A percentile compares a stretch with the other conserved stretches of the same genome.
These are phyloP conservation scores for Crotalus adamanteus DNA, from an alignment of 2,797 vertebrate genomes.

Conservation along the genomic window DNA sequence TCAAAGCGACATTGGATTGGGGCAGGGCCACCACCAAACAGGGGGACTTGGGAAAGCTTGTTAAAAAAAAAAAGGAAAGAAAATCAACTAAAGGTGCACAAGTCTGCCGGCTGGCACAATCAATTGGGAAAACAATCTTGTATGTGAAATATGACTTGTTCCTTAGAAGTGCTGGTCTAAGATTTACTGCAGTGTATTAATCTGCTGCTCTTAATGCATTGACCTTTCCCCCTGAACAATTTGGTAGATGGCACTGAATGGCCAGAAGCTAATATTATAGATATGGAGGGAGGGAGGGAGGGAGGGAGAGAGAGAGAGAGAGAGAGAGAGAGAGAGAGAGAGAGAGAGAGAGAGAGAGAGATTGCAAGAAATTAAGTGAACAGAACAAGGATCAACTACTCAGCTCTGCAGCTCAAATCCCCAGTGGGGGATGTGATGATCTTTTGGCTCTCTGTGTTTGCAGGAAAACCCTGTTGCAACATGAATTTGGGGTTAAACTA, in stretches of 20 bases:
- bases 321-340: neutral
- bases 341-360: too few species aligned
- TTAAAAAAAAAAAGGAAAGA: constrained; percentile 68
- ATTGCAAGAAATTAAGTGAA: constrained; percentile 22
- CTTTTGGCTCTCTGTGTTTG: constrained; percentile 17
- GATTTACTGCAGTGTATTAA: constrained; percentile 73
- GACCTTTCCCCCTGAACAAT: constrained; percentile 67
- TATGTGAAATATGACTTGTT: constrained; percentile 71
- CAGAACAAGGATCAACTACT: constrained; percentile 16
- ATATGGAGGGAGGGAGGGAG: neutral
- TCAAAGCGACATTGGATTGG: constrained; percentile 73
- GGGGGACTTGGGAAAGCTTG: constrained; percentile 65
- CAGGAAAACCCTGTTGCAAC: constrained; percentile 1
- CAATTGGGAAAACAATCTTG: constrained; percentile 61
- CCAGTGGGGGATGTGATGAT: constrained; percentile 19
- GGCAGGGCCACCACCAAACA: constrained; percentile 65
- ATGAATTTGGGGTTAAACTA: neutral
- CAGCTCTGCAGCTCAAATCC: constrained; percentile 31
- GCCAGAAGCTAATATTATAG: constrained; percentile 70
- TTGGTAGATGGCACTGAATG: constrained; percentile 60
- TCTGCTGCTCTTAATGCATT: constrained; percentile 69
- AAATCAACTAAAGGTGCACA: neutral
- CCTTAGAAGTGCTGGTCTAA: constrained; percentile 64
- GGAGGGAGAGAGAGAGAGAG: accelerated
- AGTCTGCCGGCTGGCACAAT: constrained; percentile 53